phyloP scores from a whole-genome alignment of 35 echinoderm and acorn worm genomes.

The Apostichopus japonicus region DNA sequence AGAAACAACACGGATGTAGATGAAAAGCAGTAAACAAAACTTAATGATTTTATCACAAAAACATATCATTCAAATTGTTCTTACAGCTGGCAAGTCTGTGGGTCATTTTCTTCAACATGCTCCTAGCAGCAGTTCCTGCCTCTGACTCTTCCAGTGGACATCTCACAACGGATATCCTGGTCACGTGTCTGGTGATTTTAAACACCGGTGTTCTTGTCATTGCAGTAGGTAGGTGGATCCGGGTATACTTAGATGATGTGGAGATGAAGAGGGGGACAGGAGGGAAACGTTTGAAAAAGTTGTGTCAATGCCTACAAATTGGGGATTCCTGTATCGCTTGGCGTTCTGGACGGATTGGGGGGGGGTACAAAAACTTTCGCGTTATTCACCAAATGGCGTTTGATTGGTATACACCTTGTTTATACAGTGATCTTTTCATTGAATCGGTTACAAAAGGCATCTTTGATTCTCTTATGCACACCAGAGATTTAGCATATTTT shows the following conservation, averaged over 20 bases:
- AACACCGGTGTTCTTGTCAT: conserved; percentile 20
- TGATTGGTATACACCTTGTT: not conserved
- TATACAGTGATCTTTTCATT: not conserved
- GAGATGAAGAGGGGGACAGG: not conserved
- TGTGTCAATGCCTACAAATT: not conserved
- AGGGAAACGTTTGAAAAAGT: not conserved
- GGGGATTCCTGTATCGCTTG: not conserved
- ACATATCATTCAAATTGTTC: not conserved
- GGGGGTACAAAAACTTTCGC: too few species aligned
- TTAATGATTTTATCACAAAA: too few species aligned
- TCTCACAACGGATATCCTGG: not conserved
- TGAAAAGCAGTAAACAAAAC: too few species aligned
- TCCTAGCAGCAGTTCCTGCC: conserved; percentile 9
- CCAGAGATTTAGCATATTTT: too few species aligned
- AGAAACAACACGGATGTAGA: too few species aligned
- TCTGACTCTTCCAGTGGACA: not conserved
- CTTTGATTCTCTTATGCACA: not conserved
- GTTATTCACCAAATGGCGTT: not conserved
- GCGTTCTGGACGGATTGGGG: too few species aligned
- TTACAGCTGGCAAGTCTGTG: conserved; percentile 4
- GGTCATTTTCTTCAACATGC: conserved; percentile 47
- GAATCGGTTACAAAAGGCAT: not conserved
- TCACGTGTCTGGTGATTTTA: not conserved
- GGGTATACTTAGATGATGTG: too few species aligned
- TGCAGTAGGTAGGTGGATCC: not conserved